Percentiles rank a stretch among this genome's conserved stretches.
These are phyloP conservation scores for Rhyacophila brunnea DNA, from an alignment of 1,140 invertebrate genomes.

Conservation along the genomic window DNA sequence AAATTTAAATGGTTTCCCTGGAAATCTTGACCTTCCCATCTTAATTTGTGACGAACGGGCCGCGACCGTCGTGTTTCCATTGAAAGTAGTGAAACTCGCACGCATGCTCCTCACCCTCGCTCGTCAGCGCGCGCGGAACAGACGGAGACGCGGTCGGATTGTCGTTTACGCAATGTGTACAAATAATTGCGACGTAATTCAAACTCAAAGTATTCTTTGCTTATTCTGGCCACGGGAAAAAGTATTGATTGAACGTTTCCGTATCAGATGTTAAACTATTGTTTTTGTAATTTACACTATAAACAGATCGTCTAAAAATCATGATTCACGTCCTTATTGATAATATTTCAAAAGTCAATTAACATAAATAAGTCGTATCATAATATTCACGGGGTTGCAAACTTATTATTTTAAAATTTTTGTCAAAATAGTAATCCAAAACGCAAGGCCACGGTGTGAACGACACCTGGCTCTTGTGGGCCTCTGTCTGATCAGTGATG, in stretches of 20 bases:
- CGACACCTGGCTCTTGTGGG: slow-evolving; percentile 56
- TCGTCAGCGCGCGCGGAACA: slow-evolving; percentile 50
- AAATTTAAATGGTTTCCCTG: slow-evolving; percentile 80
- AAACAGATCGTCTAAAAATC: no score
- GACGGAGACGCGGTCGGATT: slow-evolving; percentile 38
- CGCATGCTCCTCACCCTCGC: slow-evolving; percentile 54
- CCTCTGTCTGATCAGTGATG: slow-evolving; percentile 55
- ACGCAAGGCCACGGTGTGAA: slow-evolving; percentile 55
- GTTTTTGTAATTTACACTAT: no score
- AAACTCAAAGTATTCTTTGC: slow-evolving; percentile 31
- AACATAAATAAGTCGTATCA: no score
- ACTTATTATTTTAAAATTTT: no score
- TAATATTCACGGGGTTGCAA: no score
- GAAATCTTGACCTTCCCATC: slow-evolving; percentile 70
- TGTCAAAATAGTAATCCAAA: slow-evolving; percentile 16
- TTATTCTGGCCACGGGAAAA: no score
- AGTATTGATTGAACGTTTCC: no score
- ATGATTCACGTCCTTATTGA: no score
- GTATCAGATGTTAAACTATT: no score
- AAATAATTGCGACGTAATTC: slow-evolving; percentile 54
- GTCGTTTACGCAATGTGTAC: slow-evolving; percentile 54
- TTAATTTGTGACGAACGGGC: slow-evolving; percentile 49
- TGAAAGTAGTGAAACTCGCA: slow-evolving; percentile 52
- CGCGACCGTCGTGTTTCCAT: slow-evolving; percentile 52
- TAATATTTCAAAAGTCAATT: no score